A percentile compares a stretch with the other conserved stretches of the same genome.
Evolutionary conservation across 2,113 vertebrate species (phyloP).

Genomic region (Mustela lutreola): DNA sequence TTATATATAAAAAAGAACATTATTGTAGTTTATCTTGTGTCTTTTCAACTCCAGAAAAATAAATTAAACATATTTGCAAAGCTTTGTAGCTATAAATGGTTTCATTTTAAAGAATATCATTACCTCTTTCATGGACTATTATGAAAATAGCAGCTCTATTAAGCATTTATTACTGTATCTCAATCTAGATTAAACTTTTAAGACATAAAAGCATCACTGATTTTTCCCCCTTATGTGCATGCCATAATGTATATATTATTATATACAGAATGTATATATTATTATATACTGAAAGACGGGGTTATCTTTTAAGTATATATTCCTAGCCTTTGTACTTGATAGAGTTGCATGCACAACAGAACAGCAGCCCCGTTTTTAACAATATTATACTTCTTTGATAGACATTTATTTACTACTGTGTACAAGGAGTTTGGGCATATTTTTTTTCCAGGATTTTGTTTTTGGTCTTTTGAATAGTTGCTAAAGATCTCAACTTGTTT

Average conservation of each 20-base stretch:
- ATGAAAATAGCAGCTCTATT: neutral
- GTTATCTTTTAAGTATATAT: neutral
- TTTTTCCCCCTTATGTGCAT: neutral
- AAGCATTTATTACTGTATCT: neutral
- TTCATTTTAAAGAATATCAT: slow-evolving; percentile 30
- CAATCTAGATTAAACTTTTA: neutral
- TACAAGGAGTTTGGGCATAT: neutral
- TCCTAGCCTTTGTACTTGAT: neutral
- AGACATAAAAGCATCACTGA: neutral
- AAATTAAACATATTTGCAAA: slow-evolving; percentile 10
- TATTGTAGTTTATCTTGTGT: neutral
- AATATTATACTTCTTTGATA: neutral
- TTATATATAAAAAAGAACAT: neutral
- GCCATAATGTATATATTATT: neutral
- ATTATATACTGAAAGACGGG: neutral
- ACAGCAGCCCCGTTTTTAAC: neutral
- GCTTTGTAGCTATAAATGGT: neutral
- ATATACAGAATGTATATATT: too few species aligned
- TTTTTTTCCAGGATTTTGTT: neutral
- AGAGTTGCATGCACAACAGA: neutral
- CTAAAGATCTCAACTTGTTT: slow-evolving; percentile 30
- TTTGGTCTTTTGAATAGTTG: slow-evolving; percentile 1
- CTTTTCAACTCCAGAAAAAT: neutral
- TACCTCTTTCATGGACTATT: neutral
- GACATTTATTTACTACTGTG: neutral